These are phyloP conservation scores for Coregonus ussuriensis DNA, from an alignment of 2,797 vertebrate genomes.

Conservation along the genomic window DNA sequence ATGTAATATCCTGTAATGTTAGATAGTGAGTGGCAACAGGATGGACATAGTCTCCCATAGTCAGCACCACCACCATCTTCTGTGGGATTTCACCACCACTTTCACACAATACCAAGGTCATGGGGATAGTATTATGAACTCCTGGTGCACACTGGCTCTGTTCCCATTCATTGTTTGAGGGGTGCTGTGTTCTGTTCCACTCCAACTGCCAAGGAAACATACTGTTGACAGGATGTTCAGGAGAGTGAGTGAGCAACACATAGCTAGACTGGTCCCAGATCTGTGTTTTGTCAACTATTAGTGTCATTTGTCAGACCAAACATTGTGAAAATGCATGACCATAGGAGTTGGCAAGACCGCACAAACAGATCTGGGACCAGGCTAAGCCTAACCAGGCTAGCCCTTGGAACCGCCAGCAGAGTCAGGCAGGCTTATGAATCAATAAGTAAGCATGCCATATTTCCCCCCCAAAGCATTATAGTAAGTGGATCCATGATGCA, in stretches of 20 bases:
- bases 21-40: constrained; percentile 32
- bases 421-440: neutral
- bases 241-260: constrained; percentile 21
- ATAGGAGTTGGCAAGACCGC: neutral
- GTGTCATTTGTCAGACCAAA: neutral
- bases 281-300: neutral
- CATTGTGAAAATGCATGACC: neutral
- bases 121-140: neutral
- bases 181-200: constrained; percentile 26
- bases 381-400: neutral
- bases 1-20: constrained; percentile 31
- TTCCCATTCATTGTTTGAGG: constrained; percentile 50
- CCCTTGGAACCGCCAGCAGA: too few relatives aligned
- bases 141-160: constrained; percentile 26
- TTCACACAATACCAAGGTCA: constrained; percentile 41
- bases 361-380: neutral
- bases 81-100: constrained; percentile 13
- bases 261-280: neutral
- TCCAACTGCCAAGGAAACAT: constrained; percentile 41
- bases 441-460: neutral
- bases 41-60: constrained; percentile 27
- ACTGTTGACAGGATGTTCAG: constrained; percentile 47
- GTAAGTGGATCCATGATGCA: constrained; percentile 8
- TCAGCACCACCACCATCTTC: neutral
- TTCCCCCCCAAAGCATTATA: neutral